Evolutionary conservation across 2,888 invertebrate species (phyloP), one percentile per base, ranked within the genome.

Genomic region (Tiliacea citrago): DNA sequence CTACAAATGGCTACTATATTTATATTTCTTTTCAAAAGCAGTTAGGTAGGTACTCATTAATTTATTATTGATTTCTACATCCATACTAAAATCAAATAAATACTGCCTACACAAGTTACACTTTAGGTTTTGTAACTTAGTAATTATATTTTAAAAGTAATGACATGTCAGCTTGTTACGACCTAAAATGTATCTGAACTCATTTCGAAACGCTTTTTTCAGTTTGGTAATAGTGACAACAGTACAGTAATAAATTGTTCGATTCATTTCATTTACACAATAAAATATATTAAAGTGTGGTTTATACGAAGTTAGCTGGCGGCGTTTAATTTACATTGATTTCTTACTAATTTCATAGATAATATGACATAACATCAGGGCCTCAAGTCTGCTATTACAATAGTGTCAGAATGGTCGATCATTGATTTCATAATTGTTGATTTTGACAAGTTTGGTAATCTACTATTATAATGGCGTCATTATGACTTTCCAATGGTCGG

Each of bases 151-250:
- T 84, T 45, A 58, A 72, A 75, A 76, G 39, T 72, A 76, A 73
- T 69, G 58, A 74, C 74, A 66, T 79, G 68, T 77, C 81, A 71
- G 61, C 49, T 76, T 75, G 72, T 70, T 74, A 71, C n/a, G 39
- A 71, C 72, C 77, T 82, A 65, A 78, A 78, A 63, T 81, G 35
- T 62, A 72, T 58, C 55, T 68, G 83, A 58, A 75, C 75, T 75
- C 60, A 73, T 85, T 85, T 77, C 86, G 69, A 67, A 81, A 83
- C 18, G 12, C 12, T 45, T 47, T 80, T 72, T 81, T 76, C 5
- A 6, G 62, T 68, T 81, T 66, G 58, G 53, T 49, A 77, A 77
- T 53, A 77, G 53, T 63, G 61, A 35, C 47, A 58, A 51, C n/a
- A 10, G n/a, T n/a, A 47, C 24, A 66, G 55, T 60, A 51, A 71